These are phyloP conservation scores for Chironomus riparius DNA, from an alignment of 2,888 invertebrate species.

Conservation along the genomic window DNA sequence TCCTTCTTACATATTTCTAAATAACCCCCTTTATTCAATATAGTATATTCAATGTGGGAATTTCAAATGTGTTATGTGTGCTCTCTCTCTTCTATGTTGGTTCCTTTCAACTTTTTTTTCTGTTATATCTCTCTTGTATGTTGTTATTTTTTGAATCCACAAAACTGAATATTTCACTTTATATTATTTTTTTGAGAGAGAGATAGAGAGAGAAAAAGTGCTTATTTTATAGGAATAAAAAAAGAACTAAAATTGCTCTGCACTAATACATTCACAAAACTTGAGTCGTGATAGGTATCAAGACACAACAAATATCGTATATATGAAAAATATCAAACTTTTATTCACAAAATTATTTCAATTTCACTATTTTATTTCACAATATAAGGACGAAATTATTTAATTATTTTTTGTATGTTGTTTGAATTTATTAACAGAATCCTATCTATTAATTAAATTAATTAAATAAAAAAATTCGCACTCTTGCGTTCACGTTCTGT, in stretches of 20 bases:
- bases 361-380: neutral
- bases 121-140: neutral
- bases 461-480: neutral
- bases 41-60: conserved; percentile 18
- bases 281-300: neutral
- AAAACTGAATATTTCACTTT: neutral
- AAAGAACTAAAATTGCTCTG: neutral
- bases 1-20: neutral
- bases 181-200: neutral
- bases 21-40: conserved; percentile 22
- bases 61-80: conserved; percentile 15
- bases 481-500: neutral
- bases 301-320: neutral
- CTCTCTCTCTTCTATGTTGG: no score
- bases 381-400: neutral
- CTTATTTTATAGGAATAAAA: no score
- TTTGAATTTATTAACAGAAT: no score
- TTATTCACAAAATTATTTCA: neutral
- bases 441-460: no score
- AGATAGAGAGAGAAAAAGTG: neutral
- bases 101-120: neutral
- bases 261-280: neutral
- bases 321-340: neutral
- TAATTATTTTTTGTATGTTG: neutral
- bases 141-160: neutral